Conservation (phyloP, 2,113 vertebrate genomes). For the Ammodytes marinus region DNA sequence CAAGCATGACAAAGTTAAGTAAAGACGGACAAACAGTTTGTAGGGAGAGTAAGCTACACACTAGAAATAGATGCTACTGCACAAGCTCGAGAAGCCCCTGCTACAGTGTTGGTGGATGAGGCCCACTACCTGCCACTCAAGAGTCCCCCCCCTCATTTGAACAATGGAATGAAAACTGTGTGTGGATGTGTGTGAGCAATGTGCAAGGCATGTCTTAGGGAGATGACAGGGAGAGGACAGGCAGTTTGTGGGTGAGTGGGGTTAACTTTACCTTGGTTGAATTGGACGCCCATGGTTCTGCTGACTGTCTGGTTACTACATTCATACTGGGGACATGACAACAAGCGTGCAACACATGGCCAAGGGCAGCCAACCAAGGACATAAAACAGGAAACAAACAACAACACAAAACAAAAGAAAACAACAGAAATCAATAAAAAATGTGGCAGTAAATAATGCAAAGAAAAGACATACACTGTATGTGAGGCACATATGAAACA, state of each 20-base stretch:
- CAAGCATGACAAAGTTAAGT: conserved; percentile 26
- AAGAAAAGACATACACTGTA: conserved; percentile 53
- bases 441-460: conserved; percentile 47
- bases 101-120: conserved; percentile 38
- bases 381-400: conserved; percentile 55
- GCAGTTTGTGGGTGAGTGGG: conserved; percentile 53
- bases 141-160: conserved; percentile 40
- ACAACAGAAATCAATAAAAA: conserved; percentile 61
- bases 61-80: conserved; percentile 24
- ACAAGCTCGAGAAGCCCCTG: conserved; percentile 40
- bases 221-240: conserved; percentile 40
- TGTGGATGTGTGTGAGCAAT: conserved; percentile 50
- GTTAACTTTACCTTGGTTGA: conserved; percentile 84
- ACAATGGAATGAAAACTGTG: conserved; percentile 41
- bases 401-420: conserved; percentile 47
- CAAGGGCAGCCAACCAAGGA: conserved; percentile 71
- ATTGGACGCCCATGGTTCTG: conserved; percentile 80
- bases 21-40: conserved; percentile 18
- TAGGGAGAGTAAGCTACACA: conserved; percentile 3
- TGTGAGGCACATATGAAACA: conserved; percentile 42
- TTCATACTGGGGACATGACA: conserved; percentile 83
- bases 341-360: conserved; percentile 81
- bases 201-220: conserved; percentile 38
- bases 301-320: conserved; percentile 82
- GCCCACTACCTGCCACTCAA: conserved; percentile 47